Conservation (phyloP, 2,113 vertebrate species). For the Onychorhynchus coronatus region DNA sequence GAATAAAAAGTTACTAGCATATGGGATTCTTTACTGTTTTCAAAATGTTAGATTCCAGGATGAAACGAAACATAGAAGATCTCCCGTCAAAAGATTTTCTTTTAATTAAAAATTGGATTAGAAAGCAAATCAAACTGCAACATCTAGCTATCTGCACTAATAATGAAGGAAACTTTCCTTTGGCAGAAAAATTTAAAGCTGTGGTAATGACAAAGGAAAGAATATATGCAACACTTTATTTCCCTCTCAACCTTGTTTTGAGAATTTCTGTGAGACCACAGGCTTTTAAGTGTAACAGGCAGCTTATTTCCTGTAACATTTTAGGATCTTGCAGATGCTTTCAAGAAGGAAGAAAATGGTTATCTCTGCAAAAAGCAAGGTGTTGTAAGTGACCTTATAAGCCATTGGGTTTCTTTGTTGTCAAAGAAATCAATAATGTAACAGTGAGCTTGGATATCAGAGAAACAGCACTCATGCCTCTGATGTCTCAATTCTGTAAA, state of each 20-base stretch:
- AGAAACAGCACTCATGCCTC: not conserved
- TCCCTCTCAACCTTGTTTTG: not conserved
- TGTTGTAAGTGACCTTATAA: not conserved
- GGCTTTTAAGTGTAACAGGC: not conserved
- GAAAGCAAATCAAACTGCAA: slow-evolving; percentile 10
- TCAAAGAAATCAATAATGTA: slow-evolving; percentile 15
- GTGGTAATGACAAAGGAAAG: not conserved
- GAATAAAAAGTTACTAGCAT: not conserved
- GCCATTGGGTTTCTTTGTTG: slow-evolving; percentile 1
- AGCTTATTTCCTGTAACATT: not conserved
- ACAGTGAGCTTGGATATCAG: not conserved
- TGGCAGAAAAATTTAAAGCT: not conserved
- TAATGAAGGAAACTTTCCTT: not conserved
- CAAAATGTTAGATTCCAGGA: not conserved
- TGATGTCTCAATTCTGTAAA: not conserved
- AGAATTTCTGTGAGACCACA: not conserved
- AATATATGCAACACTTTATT: not conserved
- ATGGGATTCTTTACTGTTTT: not conserved
- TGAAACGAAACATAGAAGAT: slow-evolving; percentile 7
- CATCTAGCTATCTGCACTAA: not conserved
- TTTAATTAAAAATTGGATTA: slow-evolving; percentile 42
- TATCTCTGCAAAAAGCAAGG: not conserved
- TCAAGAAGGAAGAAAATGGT: slow-evolving; percentile 9
- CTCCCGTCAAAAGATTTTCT: not conserved
- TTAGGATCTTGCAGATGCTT: not conserved